Conservation (phyloP, 2,888 invertebrate species). For the Drosophila neutralis region DNA sequence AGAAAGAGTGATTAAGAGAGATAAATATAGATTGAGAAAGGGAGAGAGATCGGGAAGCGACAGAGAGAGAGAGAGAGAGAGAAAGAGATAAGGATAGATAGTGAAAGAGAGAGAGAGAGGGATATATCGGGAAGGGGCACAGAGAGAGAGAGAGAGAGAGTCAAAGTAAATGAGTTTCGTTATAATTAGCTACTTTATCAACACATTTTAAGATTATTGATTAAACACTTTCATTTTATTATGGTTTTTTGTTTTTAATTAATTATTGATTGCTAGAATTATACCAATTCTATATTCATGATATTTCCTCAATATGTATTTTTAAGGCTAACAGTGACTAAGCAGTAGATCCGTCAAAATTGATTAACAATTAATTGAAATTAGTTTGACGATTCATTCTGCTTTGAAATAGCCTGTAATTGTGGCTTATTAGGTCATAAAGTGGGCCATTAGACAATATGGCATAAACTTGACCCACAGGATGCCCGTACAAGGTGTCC, state of each 20-base stretch:
- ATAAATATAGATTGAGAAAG: background rate
- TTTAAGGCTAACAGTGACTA: background rate
- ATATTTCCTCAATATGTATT: background rate
- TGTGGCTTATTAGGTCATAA: constrained; percentile 26
- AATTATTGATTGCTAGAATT: background rate
- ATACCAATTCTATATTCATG: background rate
- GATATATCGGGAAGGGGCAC: too few species aligned
- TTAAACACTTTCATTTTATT: background rate
- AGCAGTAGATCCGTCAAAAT: background rate
- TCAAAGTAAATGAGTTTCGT: background rate
- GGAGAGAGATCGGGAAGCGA: background rate
- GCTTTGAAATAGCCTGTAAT: constrained; percentile 32
- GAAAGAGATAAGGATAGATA: background rate
- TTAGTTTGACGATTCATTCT: constrained; percentile 12
- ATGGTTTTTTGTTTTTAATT: background rate
- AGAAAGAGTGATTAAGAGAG: too few species aligned
- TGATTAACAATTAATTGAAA: constrained; percentile 1
- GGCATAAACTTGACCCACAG: constrained; percentile 56
- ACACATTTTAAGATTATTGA: background rate
- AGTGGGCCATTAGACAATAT: background rate
- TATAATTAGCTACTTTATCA: background rate
- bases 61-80: background rate
- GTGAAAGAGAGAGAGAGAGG: too few species aligned
- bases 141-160: background rate
- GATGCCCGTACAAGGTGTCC: constrained; percentile 37